phyloP scores from a whole-genome alignment of 2,888 invertebrate genomes.

The Andrena praecox region DNA sequence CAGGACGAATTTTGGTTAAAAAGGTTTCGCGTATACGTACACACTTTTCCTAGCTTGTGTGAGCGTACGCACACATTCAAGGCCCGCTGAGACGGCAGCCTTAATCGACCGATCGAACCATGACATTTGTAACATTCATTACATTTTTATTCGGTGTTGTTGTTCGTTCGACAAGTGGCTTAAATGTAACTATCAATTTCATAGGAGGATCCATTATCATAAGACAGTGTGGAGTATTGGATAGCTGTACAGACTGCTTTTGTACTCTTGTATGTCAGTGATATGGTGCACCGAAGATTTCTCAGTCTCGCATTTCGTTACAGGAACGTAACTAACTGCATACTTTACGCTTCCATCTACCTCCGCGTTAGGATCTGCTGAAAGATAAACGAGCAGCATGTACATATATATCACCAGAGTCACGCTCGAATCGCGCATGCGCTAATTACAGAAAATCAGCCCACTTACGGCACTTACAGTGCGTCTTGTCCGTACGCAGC shows the following conservation, averaged over 20 bases:
- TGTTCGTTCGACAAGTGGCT: neutral
- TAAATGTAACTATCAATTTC: constrained; percentile 38
- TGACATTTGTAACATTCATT: neutral
- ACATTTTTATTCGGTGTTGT: constrained; percentile 20
- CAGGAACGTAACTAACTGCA: constrained; percentile 70
- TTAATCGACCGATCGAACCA: neutral
- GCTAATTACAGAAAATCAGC: neutral
- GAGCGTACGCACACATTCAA: no score
- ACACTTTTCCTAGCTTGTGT: no score
- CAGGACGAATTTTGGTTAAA: no score
- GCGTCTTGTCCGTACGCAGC: neutral
- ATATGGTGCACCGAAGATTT: constrained; percentile 68
- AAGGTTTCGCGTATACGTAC: no score
- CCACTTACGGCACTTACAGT: constrained; percentile 8
- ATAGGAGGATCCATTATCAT: constrained; percentile 29
- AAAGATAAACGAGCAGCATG: neutral
- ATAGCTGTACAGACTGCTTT: constrained; percentile 69
- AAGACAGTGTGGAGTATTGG: constrained; percentile 58
- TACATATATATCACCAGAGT: neutral
- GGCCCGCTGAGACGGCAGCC: no score
- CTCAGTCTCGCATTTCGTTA: constrained; percentile 53
- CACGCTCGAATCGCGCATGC: neutral
- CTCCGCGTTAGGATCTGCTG: constrained; percentile 49
- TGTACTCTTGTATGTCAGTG: constrained; percentile 74
- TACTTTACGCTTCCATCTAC: constrained; percentile 56